Conservation (phyloP, 2,113 vertebrate genomes). For the Tinamus guttatus region DNA sequence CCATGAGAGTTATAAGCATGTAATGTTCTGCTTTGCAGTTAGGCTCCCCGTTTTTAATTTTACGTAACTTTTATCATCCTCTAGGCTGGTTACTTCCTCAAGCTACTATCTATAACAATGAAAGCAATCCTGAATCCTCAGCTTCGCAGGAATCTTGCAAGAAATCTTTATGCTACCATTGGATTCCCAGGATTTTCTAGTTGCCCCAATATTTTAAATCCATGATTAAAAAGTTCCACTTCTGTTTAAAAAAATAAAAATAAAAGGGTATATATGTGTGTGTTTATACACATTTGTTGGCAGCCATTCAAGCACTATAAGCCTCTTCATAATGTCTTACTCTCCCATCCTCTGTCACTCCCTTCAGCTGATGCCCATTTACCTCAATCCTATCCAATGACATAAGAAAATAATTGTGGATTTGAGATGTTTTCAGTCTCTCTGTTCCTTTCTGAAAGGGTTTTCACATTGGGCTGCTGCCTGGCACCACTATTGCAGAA, state of each 20-base stretch:
- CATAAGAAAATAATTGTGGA: background rate
- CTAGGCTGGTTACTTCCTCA: background rate
- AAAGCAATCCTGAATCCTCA: background rate
- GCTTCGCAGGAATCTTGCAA: background rate
- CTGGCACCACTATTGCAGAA: background rate
- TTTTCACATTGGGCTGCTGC: background rate
- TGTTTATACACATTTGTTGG: background rate
- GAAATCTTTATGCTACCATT: background rate
- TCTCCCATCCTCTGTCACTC: background rate
- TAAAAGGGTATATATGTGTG: background rate
- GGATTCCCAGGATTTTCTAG: background rate
- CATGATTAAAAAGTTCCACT: background rate
- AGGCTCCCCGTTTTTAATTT: background rate
- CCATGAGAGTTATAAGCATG: background rate
- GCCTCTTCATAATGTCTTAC: background rate
- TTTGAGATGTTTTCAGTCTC: background rate
- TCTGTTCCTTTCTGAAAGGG: background rate
- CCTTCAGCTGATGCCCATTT: background rate
- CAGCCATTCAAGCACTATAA: background rate
- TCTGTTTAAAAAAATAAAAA: background rate
- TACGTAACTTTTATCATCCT: rapidly evolving
- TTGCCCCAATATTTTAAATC: background rate
- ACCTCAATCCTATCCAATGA: background rate
- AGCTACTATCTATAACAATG: background rate
- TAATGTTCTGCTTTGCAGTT: background rate